These are phyloP conservation scores for Drosophila asahinai DNA, from an alignment of 1,140 invertebrate species.

Conservation along the genomic window DNA sequence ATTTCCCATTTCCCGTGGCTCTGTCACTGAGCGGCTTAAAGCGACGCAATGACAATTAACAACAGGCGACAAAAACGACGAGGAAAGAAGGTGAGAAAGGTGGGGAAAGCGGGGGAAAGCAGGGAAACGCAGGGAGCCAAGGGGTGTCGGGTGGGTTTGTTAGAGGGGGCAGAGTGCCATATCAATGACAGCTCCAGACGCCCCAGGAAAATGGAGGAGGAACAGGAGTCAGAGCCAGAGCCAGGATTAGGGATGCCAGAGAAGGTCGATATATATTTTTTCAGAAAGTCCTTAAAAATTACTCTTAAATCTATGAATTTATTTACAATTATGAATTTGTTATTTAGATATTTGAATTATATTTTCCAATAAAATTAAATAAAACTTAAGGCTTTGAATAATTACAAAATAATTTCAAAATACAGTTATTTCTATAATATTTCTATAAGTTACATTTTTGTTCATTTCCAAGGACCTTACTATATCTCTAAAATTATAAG, in stretches of 20 bases:
- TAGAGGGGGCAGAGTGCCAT: slow-evolving; percentile 49
- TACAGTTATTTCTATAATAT: too few relatives aligned
- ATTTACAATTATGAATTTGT: too few relatives aligned
- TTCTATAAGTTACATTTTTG: too few relatives aligned
- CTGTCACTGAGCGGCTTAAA: slow-evolving; percentile 69
- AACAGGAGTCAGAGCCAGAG: neutral
- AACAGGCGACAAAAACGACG: slow-evolving; percentile 72
- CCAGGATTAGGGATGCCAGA: slow-evolving; percentile 22
- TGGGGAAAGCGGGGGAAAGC: too few relatives aligned
- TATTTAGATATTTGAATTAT: too few relatives aligned
- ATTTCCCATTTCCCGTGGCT: slow-evolving; percentile 34
- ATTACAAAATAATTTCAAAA: too few relatives aligned
- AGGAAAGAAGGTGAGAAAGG: slow-evolving; percentile 26
- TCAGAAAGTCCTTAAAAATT: too few relatives aligned
- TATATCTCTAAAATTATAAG: too few relatives aligned
- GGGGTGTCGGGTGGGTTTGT: neutral
- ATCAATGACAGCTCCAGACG: slow-evolving; percentile 67
- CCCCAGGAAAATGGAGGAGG: neutral
- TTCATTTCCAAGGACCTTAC: too few relatives aligned
- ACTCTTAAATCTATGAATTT: too few relatives aligned
- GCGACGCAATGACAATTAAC: slow-evolving; percentile 80
- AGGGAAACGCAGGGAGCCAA: neutral
- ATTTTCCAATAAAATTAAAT: too few relatives aligned
- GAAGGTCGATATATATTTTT: neutral
- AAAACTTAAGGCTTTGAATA: too few relatives aligned